Evolutionary conservation across 2,888 invertebrate genomes (phyloP).

Genomic region (Hypsopygia costalis): DNA sequence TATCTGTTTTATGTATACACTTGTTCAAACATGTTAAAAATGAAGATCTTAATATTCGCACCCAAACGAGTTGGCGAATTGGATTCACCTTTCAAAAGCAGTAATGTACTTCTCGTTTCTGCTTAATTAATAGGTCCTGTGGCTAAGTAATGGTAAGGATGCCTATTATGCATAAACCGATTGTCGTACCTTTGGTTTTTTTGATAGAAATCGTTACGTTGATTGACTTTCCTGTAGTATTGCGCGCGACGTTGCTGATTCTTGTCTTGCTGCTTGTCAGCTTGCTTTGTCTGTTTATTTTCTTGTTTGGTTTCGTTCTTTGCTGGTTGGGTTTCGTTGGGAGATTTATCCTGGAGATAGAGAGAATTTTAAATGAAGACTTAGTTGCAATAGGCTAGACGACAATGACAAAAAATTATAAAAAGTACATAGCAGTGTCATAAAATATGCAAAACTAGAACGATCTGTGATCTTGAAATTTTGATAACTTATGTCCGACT

Average conservation of each 20-base stretch:
- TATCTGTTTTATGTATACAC: too few relatives aligned
- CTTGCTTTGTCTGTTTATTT: constrained; percentile 24
- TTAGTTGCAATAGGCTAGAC: too few relatives aligned
- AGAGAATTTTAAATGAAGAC: constrained; percentile 3
- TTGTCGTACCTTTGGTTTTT: constrained; percentile 68
- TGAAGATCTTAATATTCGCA: too few relatives aligned
- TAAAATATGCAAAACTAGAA: too few relatives aligned
- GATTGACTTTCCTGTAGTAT: constrained; percentile 61
- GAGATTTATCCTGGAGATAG: constrained; percentile 51
- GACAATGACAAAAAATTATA: too few relatives aligned
- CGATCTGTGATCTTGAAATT: too few relatives aligned
- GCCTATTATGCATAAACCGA: constrained; percentile 59
- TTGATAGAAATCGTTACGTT: constrained; percentile 56
- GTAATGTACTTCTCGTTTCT: too few relatives aligned
- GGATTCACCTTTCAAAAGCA: too few relatives aligned
- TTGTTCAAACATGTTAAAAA: too few relatives aligned
- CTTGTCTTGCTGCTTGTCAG: constrained; percentile 46
- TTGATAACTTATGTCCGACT: too few relatives aligned
- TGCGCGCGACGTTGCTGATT: constrained; percentile 52
- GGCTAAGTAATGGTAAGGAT: constrained; percentile 67
- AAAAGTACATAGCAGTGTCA: too few relatives aligned
- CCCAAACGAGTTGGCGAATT: too few relatives aligned
- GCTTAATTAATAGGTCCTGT: constrained; percentile 75
- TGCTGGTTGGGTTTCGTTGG: constrained; percentile 28
- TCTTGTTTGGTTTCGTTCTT: constrained; percentile 32